Percentiles rank a stretch among this genome's conserved stretches.
Conservation (phyloP, 37 sponge, comb jelly and placozoan genomes). For the Halichondria panicea region DNA sequence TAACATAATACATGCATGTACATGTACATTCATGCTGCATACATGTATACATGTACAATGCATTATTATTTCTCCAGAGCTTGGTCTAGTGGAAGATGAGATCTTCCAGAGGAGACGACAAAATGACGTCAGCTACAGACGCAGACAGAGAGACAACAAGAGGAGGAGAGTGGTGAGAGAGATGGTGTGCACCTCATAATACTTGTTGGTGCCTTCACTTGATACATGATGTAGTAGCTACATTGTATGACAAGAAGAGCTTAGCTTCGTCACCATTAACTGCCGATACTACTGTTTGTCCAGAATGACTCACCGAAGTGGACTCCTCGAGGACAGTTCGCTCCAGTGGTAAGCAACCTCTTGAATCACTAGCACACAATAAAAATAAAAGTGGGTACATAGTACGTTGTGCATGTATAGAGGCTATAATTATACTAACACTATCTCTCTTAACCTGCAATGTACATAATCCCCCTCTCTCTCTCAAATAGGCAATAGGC, state of each 20-base stretch:
- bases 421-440: no score
- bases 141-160: conserved; percentile 70
- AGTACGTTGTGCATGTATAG: background rate
- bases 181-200: no score
- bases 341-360: conserved; percentile 46
- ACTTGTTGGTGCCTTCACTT: no score
- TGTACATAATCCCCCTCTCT: background rate
- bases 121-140: conserved; percentile 64
- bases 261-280: no score
- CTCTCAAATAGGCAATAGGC: conserved; percentile 3
- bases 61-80: conserved; percentile 16
- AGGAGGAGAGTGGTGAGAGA: conserved; percentile 14
- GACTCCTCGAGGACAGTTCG: conserved; percentile 52
- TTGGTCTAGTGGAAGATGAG: conserved; percentile 58
- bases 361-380: background rate
- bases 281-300: no score
- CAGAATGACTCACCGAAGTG: conserved; percentile 42
- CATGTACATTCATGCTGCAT: no score
- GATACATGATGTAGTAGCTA: no score
- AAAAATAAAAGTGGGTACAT: no score
- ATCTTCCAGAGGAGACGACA: conserved; percentile 86
- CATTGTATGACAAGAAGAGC: no score
- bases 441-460: background rate
- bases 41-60: no score
- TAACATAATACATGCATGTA: no score